Conservation (phyloP, 1,140 invertebrate species). For the Caenorhabditis remanei region DNA sequence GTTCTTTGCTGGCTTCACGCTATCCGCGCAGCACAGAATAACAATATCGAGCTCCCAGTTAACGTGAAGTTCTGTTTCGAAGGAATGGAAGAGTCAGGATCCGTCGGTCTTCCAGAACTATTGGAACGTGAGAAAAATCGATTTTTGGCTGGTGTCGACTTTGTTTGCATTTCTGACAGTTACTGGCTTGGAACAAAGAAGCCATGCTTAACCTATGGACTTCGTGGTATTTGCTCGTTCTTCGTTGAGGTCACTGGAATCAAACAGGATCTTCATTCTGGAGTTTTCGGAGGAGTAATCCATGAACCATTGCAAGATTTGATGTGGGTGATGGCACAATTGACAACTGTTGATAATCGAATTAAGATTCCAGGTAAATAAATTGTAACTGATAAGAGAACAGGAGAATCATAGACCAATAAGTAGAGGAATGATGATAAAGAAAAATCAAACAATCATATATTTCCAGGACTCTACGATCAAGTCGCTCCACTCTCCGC, state of each 20-base stretch:
- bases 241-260: slow-evolving; percentile 90
- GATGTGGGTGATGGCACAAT: slow-evolving; percentile 85
- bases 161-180: slow-evolving; percentile 97
- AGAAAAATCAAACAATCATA: slow-evolving; percentile 30
- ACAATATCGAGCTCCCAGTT: slow-evolving; percentile 85
- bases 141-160: slow-evolving; percentile 87
- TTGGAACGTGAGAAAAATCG: slow-evolving; percentile 84
- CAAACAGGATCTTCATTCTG: slow-evolving; percentile 93
- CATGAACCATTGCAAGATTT: slow-evolving; percentile 91
- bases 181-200: slow-evolving; percentile 97
- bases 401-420: neutral
- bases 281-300: slow-evolving; percentile 89
- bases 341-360: slow-evolving; percentile 87
- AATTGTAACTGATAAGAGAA: neutral
- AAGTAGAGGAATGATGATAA: neutral
- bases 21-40: slow-evolving; percentile 88
- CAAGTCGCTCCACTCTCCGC: slow-evolving; percentile 84
- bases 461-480: slow-evolving; percentile 83
- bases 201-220: slow-evolving; percentile 95
- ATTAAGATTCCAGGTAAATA: slow-evolving; percentile 83
- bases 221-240: slow-evolving; percentile 92
- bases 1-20: slow-evolving; percentile 92
- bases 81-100: slow-evolving; percentile 98
- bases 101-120: slow-evolving; percentile 92
- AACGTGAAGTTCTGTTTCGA: slow-evolving; percentile 97